phyloP scores from a whole-genome alignment of 2,888 invertebrate genomes.

The Lepidocyrtinus sp. region DNA sequence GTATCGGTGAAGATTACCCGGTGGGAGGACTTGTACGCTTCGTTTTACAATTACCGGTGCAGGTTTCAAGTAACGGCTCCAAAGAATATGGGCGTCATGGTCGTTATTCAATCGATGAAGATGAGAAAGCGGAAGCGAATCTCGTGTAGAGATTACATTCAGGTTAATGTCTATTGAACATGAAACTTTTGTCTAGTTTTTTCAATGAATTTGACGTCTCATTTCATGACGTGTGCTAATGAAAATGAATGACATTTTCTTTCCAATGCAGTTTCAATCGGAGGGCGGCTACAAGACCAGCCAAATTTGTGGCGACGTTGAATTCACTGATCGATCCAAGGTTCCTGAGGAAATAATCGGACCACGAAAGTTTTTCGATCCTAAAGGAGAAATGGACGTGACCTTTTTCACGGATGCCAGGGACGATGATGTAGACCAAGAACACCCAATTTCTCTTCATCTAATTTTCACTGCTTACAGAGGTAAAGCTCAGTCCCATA shows the following conservation, averaged over 20 bases:
- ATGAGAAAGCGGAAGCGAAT: conserved; percentile 49
- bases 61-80: conserved; percentile 68
- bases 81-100: conserved; percentile 67
- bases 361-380: conserved; percentile 61
- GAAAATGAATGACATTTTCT: too few species aligned
- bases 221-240: too few species aligned
- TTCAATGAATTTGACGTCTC: too few species aligned
- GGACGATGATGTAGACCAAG: conserved; percentile 52
- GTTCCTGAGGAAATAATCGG: conserved; percentile 52
- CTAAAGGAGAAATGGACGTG: conserved; percentile 61
- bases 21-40: conserved; percentile 64
- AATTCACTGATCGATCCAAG: conserved; percentile 38
- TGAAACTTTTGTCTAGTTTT: too few species aligned
- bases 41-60: conserved; percentile 65
- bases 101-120: conserved; percentile 62
- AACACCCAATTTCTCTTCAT: conserved; percentile 54
- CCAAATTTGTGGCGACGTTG: conserved; percentile 59
- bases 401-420: conserved; percentile 62
- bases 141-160: conserved; percentile 62
- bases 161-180: conserved; percentile 44
- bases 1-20: conserved; percentile 67
- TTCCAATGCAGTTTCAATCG: conserved; percentile 61
- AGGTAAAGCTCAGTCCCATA: conserved; percentile 26
- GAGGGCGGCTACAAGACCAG: conserved; percentile 59
- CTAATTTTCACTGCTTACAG: conserved; percentile 62